Evolutionary conservation across 2,888 invertebrate species (phyloP).

Genomic region (Empis livida): DNA sequence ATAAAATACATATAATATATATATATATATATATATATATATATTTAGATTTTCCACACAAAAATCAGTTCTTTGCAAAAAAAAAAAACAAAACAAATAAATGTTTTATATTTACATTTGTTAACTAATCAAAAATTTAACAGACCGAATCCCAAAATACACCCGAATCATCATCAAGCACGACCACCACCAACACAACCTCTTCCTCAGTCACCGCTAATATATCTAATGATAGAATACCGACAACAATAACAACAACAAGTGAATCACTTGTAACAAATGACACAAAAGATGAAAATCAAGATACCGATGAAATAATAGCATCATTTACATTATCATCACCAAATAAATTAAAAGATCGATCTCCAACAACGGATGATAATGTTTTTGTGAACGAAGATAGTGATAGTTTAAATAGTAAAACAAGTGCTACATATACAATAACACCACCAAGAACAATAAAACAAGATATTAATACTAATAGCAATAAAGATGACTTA

Average conservation of each 20-base stretch:
- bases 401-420: constrained; percentile 6
- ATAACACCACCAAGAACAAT: constrained; percentile 10
- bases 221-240: constrained; percentile 21
- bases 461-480: neutral
- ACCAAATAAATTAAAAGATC: constrained; percentile 6
- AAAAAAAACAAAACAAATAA: neutral
- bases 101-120: constrained; percentile 20
- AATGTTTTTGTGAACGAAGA: constrained; percentile 3
- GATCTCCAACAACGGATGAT: neutral
- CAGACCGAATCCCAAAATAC: constrained; percentile 28
- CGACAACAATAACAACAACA: constrained; percentile 8
- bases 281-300: neutral
- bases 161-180: constrained; percentile 6
- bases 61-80: too few species aligned
- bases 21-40: too few species aligned
- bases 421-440: constrained; percentile 12
- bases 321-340: constrained; percentile 14
- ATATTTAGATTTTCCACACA: too few species aligned
- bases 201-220: constrained; percentile 15
- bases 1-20: too few species aligned
- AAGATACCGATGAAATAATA: constrained; percentile 11
- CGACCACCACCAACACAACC: constrained; percentile 9
- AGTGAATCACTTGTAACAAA: neutral
- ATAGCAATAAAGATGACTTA: neutral
- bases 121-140: constrained; percentile 30